These are phyloP conservation scores for Takifugu bimaculatus DNA, from an alignment of 2,113 vertebrate species.

Conservation along the genomic window DNA sequence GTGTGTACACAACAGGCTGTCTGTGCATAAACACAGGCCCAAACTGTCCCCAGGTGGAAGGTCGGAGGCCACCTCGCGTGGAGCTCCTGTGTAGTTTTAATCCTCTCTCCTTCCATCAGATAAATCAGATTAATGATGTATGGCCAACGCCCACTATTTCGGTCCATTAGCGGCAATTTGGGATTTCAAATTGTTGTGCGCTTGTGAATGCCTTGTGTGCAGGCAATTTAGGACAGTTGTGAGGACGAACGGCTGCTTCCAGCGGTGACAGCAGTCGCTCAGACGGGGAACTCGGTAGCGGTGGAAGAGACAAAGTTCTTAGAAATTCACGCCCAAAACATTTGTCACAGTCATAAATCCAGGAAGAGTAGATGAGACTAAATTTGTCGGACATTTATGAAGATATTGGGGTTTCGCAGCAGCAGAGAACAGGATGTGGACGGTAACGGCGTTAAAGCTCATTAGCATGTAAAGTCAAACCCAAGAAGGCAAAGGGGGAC, in stretches of 20 bases:
- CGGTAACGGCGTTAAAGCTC: not conserved
- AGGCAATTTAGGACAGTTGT: constrained; percentile 25
- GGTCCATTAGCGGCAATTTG: constrained; percentile 31
- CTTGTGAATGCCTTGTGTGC: constrained; percentile 23
- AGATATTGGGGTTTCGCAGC: constrained; percentile 3
- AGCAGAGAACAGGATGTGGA: constrained; percentile 7
- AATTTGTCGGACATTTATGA: not conserved
- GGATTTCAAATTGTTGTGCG: constrained; percentile 26
- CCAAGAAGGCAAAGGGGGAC: not conserved
- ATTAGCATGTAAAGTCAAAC: constrained; percentile 4
- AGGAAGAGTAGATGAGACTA: constrained; percentile 5
- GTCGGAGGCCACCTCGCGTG: constrained; percentile 42
- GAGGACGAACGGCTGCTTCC: constrained; percentile 14
- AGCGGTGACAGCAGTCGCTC: not conserved
- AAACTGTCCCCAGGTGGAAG: constrained; percentile 30
- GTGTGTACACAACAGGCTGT: constrained; percentile 47
- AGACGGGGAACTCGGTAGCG: not conserved
- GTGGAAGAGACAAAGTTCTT: not conserved
- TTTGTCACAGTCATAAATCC: not conserved
- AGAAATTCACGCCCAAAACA: not conserved
- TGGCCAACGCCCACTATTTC: constrained; percentile 31
- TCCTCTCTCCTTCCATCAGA: constrained; percentile 29
- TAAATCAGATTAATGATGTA: constrained; percentile 18
- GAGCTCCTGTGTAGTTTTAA: constrained; percentile 41
- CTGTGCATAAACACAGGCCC: constrained; percentile 52